Base-by-base conservation (phyloP, 2,888 invertebrate genomes). In the Papilio gigon region DNA sequence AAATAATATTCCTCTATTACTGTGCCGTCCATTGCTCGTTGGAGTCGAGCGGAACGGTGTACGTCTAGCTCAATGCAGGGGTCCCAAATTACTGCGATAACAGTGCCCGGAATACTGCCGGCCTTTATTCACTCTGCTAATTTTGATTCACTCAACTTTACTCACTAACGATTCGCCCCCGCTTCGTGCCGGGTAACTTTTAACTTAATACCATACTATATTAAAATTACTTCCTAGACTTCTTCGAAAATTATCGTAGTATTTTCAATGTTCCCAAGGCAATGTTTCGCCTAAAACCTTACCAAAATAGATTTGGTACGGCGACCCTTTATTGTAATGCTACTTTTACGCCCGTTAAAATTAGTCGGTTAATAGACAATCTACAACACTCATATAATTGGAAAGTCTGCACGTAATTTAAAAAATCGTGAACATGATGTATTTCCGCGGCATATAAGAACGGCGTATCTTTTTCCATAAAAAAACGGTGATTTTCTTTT, bases 51-150 rank as follows among this genome's bases (percentile, higher is more conserved):
- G 25, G 22, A 37, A 27, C 47, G 20, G 67, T 63, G 50, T 35
- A 63, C 53, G 72, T 50, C 50, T n/a, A 69, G 73, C 72, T 64
- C 72, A 71, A 20, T 47, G 37, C 71, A 74, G 73, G 77, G 77
- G 79, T 78, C 78, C 84, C 79, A 87, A 89, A 89, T 89, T 86
- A 85, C 88, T 80, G 84, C 85, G 83, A 88, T 88, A 87, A 88
- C 84, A 84, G 85, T 79, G 78, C 79, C 81, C 84, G 82, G 86
- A 89, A 85, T 84, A 84, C 82, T 79, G 78, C 79, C 84, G 80
- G 83, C 84, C 88, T 88, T 85, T 84, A 83, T 84, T 86, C 80
- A 80, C 78, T 83, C 78, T 77, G 78, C 80, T 84, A 85, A 85
- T 83, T 82, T 84, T 84, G 82, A 83, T 83, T 81, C 78, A 83